Base-by-base conservation (phyloP, 2,113 vertebrate species). In the Amazona vittata region DNA sequence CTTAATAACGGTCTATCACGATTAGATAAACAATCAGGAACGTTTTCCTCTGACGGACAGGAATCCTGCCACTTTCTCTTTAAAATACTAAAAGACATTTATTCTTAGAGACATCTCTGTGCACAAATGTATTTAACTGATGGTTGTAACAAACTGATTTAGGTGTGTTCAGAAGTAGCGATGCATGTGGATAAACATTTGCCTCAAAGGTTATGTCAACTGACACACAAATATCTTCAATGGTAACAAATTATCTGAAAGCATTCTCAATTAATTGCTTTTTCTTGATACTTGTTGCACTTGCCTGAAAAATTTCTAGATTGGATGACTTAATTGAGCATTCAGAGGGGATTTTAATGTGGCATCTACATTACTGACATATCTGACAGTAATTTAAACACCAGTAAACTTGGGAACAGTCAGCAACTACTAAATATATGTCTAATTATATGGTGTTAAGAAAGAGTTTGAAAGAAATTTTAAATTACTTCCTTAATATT, bases 61-160 rank as follows among this genome's bases (percentile, higher is more conserved):
- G 49, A 91, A 83, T 59, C 29, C 50, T 87, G 80, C 50, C n/a
- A 25, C 83, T 75, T 64, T 80, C 73, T 90, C 47, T 94, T 95
- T 75, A 91, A 92, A 94, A 83, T 33, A 39, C 13, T 73, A 82
- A 47, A 68, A 87, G 59, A 44, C 17, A 65, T 92, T 89, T 90
- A 79, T 76, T 96, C 76, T 75, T 57, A 52, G 62, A 89, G 53
- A 53, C 15, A 53, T 9, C 35, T 75, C 57, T 67, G 31, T 49
- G 46, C 63, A 44, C 31, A 87, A 90, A 86, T 49, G 26, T 84
- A 57, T 11, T 89, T 79, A 89, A 63, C 81, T 75, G 63, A 63
- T 62, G 20, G 47, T 21, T 87, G 83, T 80, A 91, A 69, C 6
- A 73, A 73, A 91, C 83, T 93, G 81, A 94, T 80, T 92, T 87